Base-by-base conservation (phyloP, 1,140 invertebrate species). In the Scaptomyza graminum region DNA sequence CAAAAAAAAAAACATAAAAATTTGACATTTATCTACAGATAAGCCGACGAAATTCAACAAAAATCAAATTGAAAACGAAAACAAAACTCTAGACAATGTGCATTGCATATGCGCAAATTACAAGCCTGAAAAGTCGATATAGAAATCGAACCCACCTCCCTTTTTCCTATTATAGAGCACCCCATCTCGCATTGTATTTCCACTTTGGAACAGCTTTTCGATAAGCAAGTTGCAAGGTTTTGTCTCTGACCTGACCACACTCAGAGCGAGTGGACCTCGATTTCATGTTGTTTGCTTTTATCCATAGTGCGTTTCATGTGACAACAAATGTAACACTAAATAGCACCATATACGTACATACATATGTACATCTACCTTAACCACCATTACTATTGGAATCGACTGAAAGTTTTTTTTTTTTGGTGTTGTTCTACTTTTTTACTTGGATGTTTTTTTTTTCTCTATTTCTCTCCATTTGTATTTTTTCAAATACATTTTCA, bases 261-360 rank as follows among this genome's bases (percentile, higher is more conserved):
- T 7, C 34, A 22, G 11, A 39, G 9, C 37, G 3, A 31, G 28
- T 31, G 12, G 13, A 41, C 9, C 34, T 12, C 37, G 11, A 28
- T 46, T 67, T 34, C 1, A 22, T 22, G 18, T 22, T 22, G 18
- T 22, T 22, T 39, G 8, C 28, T 31, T 44, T 59, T 57, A 54
- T 66, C 70, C 47, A 22, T 11, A 57, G 56, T 68, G 70, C 70
- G 64, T 73, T 73, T 61, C 63, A 59, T 71, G 54, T 66, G 62
- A 71, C 49, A 66, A 59, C 68, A 54, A 66, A 54, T 54, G 51
- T 18, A 34, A 49, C 49, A 47, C 69, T 60, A 66, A 72, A 72
- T 72, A 60, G 54, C 68, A 13, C 25, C n/a, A 34, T 22, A 37
- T 37, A 65, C 37, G 25, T 41, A 64, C n/a, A 41, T 28, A 16